These are phyloP conservation scores for Oryzias celebensis DNA, from an alignment of 2,113 vertebrate genomes.

Conservation along the genomic window DNA sequence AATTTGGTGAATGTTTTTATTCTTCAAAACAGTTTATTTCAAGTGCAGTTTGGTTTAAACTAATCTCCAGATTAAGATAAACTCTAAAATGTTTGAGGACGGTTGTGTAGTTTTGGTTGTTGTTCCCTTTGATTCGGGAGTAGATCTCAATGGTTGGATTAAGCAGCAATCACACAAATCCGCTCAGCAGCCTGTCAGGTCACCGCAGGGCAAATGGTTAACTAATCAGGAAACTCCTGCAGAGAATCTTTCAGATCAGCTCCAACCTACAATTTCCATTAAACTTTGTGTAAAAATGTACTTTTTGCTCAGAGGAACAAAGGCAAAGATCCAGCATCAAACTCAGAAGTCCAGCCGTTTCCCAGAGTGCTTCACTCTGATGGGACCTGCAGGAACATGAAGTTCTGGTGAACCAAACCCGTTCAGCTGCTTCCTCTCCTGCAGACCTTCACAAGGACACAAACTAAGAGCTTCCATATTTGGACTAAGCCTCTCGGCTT, in stretches of 20 bases:
- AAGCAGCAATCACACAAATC: constrained; percentile 19
- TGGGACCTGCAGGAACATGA: not conserved
- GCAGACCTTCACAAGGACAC: not conserved
- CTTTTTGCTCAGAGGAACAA: not conserved
- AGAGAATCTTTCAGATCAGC: constrained; percentile 5
- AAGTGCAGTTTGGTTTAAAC: too few relatives aligned
- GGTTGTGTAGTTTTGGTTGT: too few relatives aligned
- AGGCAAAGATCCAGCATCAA: too few relatives aligned
- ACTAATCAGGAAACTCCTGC: constrained; percentile 15
- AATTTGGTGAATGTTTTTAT: too few relatives aligned
- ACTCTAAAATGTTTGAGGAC: too few relatives aligned
- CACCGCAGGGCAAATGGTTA: constrained; percentile 14
- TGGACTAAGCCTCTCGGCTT: constrained; percentile 27
- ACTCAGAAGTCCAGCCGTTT: too few relatives aligned
- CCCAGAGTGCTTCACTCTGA: not conserved
- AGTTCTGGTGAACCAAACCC: too few relatives aligned
- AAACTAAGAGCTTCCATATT: constrained; percentile 13
- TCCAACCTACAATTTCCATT: too few relatives aligned
- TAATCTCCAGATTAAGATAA: too few relatives aligned
- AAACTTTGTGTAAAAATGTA: not conserved
- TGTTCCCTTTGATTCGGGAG: not conserved
- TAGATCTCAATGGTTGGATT: not conserved
- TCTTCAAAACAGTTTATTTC: too few relatives aligned
- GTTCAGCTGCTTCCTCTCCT: not conserved
- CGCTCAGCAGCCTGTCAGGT: constrained; percentile 18